Conservation (phyloP, 2,888 invertebrate genomes). For the Tridacna gigas region DNA sequence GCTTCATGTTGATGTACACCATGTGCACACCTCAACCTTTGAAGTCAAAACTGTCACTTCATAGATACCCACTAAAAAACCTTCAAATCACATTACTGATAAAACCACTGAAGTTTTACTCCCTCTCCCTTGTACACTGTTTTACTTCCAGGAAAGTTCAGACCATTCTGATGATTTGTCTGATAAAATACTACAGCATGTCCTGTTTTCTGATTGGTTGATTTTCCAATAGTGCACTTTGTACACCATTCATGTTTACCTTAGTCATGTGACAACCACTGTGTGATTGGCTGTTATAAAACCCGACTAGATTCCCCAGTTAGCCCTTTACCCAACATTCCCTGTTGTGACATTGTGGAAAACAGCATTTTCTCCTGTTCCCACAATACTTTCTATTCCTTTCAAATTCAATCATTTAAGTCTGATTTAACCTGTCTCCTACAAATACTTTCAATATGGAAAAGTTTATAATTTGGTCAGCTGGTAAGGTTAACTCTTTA, state of each 20-base stretch:
- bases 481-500: no score
- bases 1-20: neutral
- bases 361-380: neutral
- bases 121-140: neutral
- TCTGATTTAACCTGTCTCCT: no score
- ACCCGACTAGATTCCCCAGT: slow-evolving; percentile 15
- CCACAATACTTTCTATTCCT: neutral
- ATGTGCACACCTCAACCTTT: no score
- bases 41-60: no score
- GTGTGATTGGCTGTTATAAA: slow-evolving; percentile 24
- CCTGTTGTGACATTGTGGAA: neutral
- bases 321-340: neutral
- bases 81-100: no score
- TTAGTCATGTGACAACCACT: slow-evolving; percentile 29
- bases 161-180: neutral
- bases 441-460: no score
- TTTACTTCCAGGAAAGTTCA: slow-evolving; percentile 6
- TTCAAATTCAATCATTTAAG: neutral
- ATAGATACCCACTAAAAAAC: no score
- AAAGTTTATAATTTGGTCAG: no score
- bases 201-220: slow-evolving; percentile 18
- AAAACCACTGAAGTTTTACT: no score
- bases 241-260: slow-evolving; percentile 28
- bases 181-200: slow-evolving; percentile 16
- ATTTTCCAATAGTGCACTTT: neutral